These are phyloP conservation scores for Rachycentron canadum DNA, from an alignment of 2,797 vertebrate genomes.

Conservation along the genomic window DNA sequence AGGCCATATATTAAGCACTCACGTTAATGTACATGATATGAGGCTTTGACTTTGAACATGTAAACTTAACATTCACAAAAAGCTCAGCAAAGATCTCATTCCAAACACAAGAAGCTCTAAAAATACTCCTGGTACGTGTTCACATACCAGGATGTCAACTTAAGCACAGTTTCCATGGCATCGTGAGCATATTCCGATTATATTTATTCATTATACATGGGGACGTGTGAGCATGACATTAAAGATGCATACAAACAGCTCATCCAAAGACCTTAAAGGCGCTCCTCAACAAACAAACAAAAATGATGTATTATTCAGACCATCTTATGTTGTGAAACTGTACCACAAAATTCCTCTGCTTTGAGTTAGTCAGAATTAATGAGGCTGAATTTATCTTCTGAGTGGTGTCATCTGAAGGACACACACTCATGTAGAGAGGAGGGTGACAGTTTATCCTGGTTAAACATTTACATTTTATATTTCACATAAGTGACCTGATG, in stretches of 20 bases:
- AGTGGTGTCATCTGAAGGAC: constrained; percentile 69
- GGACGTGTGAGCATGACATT: constrained; percentile 67
- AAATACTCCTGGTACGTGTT: constrained; percentile 37
- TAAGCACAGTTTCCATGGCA: constrained; percentile 73
- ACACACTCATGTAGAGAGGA: constrained; percentile 24
- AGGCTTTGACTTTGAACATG: constrained; percentile 13
- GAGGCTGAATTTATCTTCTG: constrained; percentile 69
- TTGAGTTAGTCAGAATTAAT: constrained; percentile 68
- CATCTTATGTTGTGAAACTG: constrained; percentile 61
- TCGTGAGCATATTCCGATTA: constrained; percentile 62
- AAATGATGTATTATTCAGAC: constrained; percentile 75
- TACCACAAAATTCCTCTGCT: constrained; percentile 56
- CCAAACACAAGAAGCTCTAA: constrained; percentile 50
- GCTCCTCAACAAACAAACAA: constrained; percentile 72
- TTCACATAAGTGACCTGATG: constrained; percentile 37
- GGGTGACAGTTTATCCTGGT: constrained; percentile 31
- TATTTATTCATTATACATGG: constrained; percentile 78
- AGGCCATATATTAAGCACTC: background rate
- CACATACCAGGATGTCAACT: constrained; percentile 56
- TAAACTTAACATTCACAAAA: constrained; percentile 33
- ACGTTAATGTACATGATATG: background rate
- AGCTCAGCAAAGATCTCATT: constrained; percentile 14
- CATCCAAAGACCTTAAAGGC: constrained; percentile 70
- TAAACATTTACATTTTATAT: constrained; percentile 52
- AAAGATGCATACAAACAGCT: constrained; percentile 78